Evolutionary conservation across 2,888 invertebrate species (phyloP), one percentile per base, ranked within the genome.

Genomic region (Pristionchus fissidentatus): DNA sequence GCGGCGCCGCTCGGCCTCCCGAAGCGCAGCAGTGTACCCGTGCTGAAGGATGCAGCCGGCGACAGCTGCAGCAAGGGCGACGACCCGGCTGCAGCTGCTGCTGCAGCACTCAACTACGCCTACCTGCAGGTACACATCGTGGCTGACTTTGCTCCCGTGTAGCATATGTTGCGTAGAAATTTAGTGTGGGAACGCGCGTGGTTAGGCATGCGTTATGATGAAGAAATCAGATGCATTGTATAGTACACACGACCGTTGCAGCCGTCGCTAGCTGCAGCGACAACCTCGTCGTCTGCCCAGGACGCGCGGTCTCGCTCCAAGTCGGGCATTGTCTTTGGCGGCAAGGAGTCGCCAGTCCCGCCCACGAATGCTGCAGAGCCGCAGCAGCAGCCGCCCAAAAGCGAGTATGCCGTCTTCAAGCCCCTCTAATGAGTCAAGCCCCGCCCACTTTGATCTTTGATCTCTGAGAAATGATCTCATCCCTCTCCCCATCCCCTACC

Each of bases 11-110:
- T n/a, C 1, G 41, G 66, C 38, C 52, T 78, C n/a, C 55, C 78
- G 35, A 78, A 78, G 55, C 52, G 78, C 35, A 55, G 52, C n/a
- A n/a, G 22, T 32, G 78, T 78, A 26, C 78, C 78, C 38, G 78
- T 78, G 35, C 55, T 78, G 26, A 52, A 55, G 38, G 78, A 78
- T 5, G 35, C 32, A 26, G 38, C 73, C 7, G 7, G 29, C 3
- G 73, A 73, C n/a, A 41, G 41, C 22, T 15, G 10, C 4, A 4
- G 3, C 13, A n/a, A n/a, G 4, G 55, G n/a, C 22, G 55, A 15
- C 22, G 55, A 57, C 57, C n/a, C 10, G 57, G 57, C 22, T 10
- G n/a, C 57, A 10, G 57, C 38, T 41, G 19, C 66, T 8, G 66
- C 66, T 8, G n/a, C n/a, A 10, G 38, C 52, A 3, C 55, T 78